phyloP scores from a whole-genome alignment of 2,797 vertebrate species.

The Alfaro cultratus region DNA sequence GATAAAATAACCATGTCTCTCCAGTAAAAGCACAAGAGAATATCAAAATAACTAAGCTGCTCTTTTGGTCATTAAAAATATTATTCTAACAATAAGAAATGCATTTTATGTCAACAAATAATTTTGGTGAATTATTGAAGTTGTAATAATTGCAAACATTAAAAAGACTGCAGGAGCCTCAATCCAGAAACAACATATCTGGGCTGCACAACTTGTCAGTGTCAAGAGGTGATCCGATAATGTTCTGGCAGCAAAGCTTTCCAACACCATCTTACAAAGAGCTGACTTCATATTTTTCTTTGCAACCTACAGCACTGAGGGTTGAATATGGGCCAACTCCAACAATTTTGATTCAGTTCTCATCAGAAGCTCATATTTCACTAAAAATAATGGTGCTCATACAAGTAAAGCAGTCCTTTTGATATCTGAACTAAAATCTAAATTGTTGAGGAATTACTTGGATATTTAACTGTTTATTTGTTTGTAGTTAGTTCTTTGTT shows the following conservation, averaged over 20 bases:
- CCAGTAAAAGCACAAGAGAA: not conserved
- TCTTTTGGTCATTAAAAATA: constrained; percentile 35
- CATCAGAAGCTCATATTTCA: not conserved
- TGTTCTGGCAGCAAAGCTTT: constrained; percentile 63
- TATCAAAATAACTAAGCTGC: constrained; percentile 10
- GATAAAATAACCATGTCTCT: not conserved
- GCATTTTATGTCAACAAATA: constrained; percentile 1
- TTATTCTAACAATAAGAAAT: constrained; percentile 38
- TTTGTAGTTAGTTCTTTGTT: not conserved
- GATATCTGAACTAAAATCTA: not conserved
- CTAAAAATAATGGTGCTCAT: not conserved
- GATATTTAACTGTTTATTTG: not conserved
- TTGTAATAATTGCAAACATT: constrained; percentile 59
- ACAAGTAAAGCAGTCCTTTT: not conserved
- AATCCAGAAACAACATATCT: constrained; percentile 67
- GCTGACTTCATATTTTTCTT: constrained; percentile 45
- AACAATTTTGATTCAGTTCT: not conserved
- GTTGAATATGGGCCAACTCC: constrained; percentile 46
- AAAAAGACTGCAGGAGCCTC: constrained; percentile 40
- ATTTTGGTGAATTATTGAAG: constrained; percentile 37
- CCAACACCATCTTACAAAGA: constrained; percentile 54
- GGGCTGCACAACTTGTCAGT: not conserved
- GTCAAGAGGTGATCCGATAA: constrained; percentile 56
- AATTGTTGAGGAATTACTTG: not conserved
- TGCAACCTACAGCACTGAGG: constrained; percentile 31